A percentile compares a stretch with the other conserved stretches of the same genome.
These are phyloP conservation scores for Sardina pilchardus DNA, from an alignment of 2,113 vertebrate species.

Conservation along the genomic window DNA sequence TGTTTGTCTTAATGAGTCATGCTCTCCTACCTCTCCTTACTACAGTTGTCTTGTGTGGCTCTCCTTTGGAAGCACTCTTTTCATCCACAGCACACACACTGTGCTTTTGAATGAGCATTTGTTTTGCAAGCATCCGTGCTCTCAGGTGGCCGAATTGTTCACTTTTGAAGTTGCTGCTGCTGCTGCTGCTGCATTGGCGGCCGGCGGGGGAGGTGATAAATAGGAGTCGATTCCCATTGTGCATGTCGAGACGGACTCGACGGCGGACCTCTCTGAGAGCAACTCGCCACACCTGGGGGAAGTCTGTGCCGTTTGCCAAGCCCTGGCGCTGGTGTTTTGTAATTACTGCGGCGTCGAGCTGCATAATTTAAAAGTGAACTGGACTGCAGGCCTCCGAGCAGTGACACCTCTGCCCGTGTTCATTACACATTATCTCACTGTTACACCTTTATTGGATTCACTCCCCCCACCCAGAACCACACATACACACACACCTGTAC, in stretches of 20 bases:
- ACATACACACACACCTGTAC: neutral
- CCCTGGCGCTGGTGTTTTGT: conserved; percentile 32
- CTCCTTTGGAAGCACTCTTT: neutral
- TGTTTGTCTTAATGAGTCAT: neutral
- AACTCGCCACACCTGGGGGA: conserved; percentile 29
- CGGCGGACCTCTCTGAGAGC: neutral
- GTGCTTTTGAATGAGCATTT: neutral
- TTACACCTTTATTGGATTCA: conserved; percentile 35
- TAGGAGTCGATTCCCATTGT: neutral
- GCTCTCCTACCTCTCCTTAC: neutral
- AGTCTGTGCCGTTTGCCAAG: conserved; percentile 23
- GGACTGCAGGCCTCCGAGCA: conserved; percentile 21
- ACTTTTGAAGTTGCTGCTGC: neutral
- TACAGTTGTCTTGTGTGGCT: neutral
- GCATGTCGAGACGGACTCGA: neutral
- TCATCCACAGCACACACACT: conserved; percentile 5
- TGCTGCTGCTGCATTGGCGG: neutral
- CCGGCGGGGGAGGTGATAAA: neutral
- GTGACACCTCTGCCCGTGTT: conserved; percentile 18
- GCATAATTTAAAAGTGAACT: conserved; percentile 47
- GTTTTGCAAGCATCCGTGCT: neutral
- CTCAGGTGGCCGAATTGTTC: neutral
- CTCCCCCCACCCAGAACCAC: neutral
- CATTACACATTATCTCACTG: conserved; percentile 32
- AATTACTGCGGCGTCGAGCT: conserved; percentile 44